phyloP scores from a whole-genome alignment of 2,113 vertebrate genomes.

The Chloroceryle aenea region DNA sequence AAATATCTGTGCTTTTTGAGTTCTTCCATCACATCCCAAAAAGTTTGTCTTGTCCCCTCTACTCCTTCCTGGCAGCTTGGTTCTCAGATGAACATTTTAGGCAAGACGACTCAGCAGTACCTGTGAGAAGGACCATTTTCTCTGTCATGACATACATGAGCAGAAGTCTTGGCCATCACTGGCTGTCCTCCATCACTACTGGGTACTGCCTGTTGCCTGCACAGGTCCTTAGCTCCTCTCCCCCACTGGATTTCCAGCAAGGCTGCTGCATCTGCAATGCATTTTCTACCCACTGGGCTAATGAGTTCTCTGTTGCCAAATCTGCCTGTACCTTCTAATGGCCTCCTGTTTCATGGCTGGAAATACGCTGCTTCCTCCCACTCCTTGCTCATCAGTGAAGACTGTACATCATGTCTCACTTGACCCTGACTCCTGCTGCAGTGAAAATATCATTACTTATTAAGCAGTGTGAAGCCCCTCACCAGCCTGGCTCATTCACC shows the following conservation, averaged over 20 bases:
- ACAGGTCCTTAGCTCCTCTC: background rate
- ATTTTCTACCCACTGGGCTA: slow-evolving; percentile 11
- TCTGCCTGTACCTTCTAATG: background rate
- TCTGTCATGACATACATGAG: background rate
- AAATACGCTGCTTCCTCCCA: background rate
- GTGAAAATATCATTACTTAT: background rate
- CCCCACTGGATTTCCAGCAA: background rate
- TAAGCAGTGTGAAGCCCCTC: background rate
- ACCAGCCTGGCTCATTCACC: background rate
- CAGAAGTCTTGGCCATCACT: rapidly evolving
- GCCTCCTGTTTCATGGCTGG: background rate
- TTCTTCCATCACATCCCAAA: background rate
- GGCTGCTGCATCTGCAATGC: background rate
- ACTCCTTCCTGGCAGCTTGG: background rate
- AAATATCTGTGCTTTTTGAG: background rate
- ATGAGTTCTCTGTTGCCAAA: background rate
- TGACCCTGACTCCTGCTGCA: background rate
- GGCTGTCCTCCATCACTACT: background rate
- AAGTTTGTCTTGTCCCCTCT: rapidly evolving
- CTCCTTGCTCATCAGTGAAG: background rate
- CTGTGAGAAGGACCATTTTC: background rate
- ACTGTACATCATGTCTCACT: rapidly evolving
- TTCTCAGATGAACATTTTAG: background rate
- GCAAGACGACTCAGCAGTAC: background rate
- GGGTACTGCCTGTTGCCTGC: background rate